These are phyloP conservation scores for Ormyrus labotus DNA, from an alignment of 2,888 invertebrate species.

Conservation along the genomic window DNA sequence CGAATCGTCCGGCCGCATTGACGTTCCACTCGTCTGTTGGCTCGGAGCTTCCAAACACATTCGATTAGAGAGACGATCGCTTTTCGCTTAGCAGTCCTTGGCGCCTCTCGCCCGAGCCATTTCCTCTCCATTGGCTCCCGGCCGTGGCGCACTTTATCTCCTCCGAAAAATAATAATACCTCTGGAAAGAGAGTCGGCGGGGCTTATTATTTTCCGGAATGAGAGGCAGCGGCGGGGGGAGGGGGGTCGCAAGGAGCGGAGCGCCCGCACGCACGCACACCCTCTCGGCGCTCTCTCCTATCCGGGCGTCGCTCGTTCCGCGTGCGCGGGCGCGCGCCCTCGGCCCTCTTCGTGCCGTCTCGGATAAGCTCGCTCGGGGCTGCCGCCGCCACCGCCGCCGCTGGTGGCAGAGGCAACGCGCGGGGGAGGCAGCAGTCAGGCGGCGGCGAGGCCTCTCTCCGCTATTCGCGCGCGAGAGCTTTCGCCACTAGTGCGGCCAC, in stretches of 20 bases:
- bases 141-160: constrained; percentile 7
- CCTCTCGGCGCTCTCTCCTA: constrained; percentile 36
- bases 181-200: neutral
- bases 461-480: constrained; percentile 61
- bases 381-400: constrained; percentile 42
- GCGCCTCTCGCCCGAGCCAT: constrained; percentile 25
- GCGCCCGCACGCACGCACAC: constrained; percentile 10
- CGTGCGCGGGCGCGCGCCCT: constrained; percentile 21
- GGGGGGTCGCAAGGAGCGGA: neutral
- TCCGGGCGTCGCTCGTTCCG: constrained; percentile 5
- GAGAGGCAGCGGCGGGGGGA: neutral
- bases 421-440: constrained; percentile 62
- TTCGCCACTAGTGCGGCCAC: neutral
- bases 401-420: constrained; percentile 56
- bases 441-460: constrained; percentile 53
- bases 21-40: neutral
- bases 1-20: constrained; percentile 17
- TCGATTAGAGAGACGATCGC: constrained; percentile 35
- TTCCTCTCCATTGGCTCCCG: constrained; percentile 35
- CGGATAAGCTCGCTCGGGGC: constrained; percentile 62
- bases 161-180: neutral
- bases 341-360: constrained; percentile 58
- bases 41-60: neutral
- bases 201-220: constrained; percentile 22
- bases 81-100: constrained; percentile 18